Base-by-base conservation (phyloP, 2,113 vertebrate species). In the Passer montanus region DNA sequence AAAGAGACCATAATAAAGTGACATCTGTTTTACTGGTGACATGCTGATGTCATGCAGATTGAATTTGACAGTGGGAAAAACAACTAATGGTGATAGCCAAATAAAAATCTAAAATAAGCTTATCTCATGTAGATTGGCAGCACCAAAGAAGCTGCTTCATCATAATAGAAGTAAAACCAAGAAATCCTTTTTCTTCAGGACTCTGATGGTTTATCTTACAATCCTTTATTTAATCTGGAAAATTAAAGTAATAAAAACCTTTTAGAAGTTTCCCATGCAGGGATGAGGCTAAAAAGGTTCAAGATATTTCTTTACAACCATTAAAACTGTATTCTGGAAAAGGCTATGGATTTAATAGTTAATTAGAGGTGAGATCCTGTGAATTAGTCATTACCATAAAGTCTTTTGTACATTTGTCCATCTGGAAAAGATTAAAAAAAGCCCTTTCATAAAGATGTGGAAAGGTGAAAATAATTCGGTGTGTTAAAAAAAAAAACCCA, bases 31-130 rank as follows among this genome's bases (percentile, higher is more conserved):
- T 85, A 8, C 17, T 81, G 66, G n/a, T 93, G 87, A 58, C 76
- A 78, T 66, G 75, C 77, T 94, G 69, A 78, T 97, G 75, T 95
- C 93, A 86, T 24, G 11, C 88, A 94, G 76, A 92, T 93, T 87
- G 91, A 93, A 76, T 87, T 46, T 88, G 68, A 77, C 70, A 70
- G 43, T 41, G n/a, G 53, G 89, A 96, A 89, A 80, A 94, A 41
- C 43, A 89, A 79, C 50, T 68, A 84, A 53, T 24, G 17, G 8
- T 74, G n/a, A 69, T 63, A 93, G 63, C 62, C 47, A 87, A 87
- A 88, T 60, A 49, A 73, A 91, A 83, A 53, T 66, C 47, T 83
- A 60, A 94, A 87, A 60, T 68, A 50, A 70, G 49, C 41, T 30
- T 33, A 33, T 49, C 13, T 70, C 49, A 13, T 55, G 9, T 20